A percentile compares a stretch with the other conserved stretches of the same genome.
These are phyloP conservation scores for Rhinogobius similis DNA, from an alignment of 2,113 vertebrate genomes.

Conservation along the genomic window DNA sequence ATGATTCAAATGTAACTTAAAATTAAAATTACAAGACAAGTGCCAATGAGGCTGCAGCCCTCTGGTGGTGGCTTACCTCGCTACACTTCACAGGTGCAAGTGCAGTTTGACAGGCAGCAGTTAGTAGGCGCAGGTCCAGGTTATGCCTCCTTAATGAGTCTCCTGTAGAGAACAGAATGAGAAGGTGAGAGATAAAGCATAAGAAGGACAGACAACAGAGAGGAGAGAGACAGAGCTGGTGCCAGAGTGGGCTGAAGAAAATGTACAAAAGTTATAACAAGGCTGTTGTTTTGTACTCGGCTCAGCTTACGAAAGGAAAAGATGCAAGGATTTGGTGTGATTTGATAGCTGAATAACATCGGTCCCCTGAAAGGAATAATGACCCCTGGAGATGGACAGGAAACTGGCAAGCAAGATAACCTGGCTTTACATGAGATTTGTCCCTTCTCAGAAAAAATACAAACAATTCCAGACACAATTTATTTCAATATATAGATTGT, in stretches of 20 bases:
- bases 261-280: conserved; percentile 34
- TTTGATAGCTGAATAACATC: conserved; percentile 26
- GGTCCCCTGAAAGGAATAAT: conserved; percentile 19
- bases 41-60: conserved; percentile 19
- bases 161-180: conserved; percentile 46
- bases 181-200: conserved; percentile 6
- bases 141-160: conserved; percentile 54
- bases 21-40: too few species aligned
- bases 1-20: too few species aligned
- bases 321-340: conserved; percentile 27
- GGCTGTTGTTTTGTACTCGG: conserved; percentile 26
- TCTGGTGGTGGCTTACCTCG: conserved; percentile 20
- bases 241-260: conserved; percentile 19
- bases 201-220: conserved; percentile 4
- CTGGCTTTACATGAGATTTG: neutral
- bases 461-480: neutral
- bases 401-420: conserved; percentile 5
- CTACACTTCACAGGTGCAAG: conserved; percentile 16
- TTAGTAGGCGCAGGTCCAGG: conserved; percentile 47
- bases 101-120: conserved; percentile 35
- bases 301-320: conserved; percentile 18
- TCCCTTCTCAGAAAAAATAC: neutral
- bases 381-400: conserved; percentile 19
- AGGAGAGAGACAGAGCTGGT: conserved; percentile 22
- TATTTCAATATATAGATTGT: neutral